A percentile compares a stretch with the other conserved stretches of the same genome.
Evolutionary conservation across 2,113 vertebrate genomes (phyloP).

Genomic region (Pachyramphus minor): DNA sequence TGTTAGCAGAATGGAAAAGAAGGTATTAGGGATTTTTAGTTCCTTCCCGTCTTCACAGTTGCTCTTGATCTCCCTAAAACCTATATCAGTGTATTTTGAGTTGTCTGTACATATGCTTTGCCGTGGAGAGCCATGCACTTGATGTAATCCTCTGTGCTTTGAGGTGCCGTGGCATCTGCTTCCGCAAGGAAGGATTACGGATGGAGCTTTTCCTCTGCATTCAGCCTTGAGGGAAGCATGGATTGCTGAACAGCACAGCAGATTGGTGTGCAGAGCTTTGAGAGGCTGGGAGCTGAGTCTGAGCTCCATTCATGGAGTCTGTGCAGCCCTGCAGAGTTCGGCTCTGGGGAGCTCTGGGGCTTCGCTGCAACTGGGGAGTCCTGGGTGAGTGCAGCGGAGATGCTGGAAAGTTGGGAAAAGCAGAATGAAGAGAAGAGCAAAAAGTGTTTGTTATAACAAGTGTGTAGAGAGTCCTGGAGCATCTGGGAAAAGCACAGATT

Average conservation of each 20-base stretch:
- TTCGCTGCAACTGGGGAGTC: background rate
- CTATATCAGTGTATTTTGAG: background rate
- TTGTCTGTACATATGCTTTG: background rate
- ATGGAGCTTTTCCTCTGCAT: background rate
- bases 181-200: background rate
- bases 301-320: background rate
- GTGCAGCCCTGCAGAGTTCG: background rate
- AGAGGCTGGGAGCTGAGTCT: background rate
- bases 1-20: background rate
- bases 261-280: background rate
- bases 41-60: background rate
- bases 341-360: background rate
- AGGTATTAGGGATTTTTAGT: background rate
- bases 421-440: background rate
- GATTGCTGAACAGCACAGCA: background rate
- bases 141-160: conserved; percentile 13
- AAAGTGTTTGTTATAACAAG: background rate
- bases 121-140: background rate
- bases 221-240: background rate
- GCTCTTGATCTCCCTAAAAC: conserved; percentile 8
- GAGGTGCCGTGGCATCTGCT: conserved; percentile 19
- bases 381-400: background rate
- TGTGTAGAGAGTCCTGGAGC: background rate
- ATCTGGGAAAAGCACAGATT: background rate
- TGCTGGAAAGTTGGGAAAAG: background rate